phyloP scores from a whole-genome alignment of 2,888 invertebrate genomes.

The Macrosoma leucophasiata region DNA sequence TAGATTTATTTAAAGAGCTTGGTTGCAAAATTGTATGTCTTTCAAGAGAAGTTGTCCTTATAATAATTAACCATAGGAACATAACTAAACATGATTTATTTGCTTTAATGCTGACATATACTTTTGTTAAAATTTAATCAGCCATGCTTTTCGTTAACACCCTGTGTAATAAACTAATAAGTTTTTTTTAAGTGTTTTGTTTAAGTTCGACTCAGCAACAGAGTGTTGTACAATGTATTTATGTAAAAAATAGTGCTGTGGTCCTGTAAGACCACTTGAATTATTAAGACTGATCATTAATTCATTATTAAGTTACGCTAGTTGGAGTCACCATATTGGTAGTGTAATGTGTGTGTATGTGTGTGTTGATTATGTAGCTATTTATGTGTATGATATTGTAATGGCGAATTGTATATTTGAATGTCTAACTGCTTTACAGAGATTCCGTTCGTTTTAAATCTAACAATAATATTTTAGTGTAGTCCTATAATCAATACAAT shows the following conservation, averaged over 20 bases:
- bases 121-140: constrained; percentile 55
- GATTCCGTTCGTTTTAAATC: constrained; percentile 36
- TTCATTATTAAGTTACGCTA: constrained; percentile 70
- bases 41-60: no score
- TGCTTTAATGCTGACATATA: constrained; percentile 54
- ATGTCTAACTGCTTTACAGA: constrained; percentile 39
- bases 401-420: constrained; percentile 27
- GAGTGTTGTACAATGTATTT: constrained; percentile 48
- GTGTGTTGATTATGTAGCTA: constrained; percentile 51
- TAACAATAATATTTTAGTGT: constrained; percentile 37
- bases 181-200: constrained; percentile 49
- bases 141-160: constrained; percentile 66
- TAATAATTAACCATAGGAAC: no score
- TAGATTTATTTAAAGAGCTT: no score
- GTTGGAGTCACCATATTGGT: constrained; percentile 61
- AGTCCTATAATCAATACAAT: no score
- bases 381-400: constrained; percentile 49
- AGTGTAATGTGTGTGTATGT: constrained; percentile 42
- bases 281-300: constrained; percentile 73
- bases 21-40: no score
- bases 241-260: constrained; percentile 47
- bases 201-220: constrained; percentile 69
- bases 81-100: constrained; percentile 44
- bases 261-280: constrained; percentile 45
- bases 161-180: constrained; percentile 52